Base-by-base conservation (phyloP, 2,797 vertebrate species). In the Enteromius anoplus region DNA sequence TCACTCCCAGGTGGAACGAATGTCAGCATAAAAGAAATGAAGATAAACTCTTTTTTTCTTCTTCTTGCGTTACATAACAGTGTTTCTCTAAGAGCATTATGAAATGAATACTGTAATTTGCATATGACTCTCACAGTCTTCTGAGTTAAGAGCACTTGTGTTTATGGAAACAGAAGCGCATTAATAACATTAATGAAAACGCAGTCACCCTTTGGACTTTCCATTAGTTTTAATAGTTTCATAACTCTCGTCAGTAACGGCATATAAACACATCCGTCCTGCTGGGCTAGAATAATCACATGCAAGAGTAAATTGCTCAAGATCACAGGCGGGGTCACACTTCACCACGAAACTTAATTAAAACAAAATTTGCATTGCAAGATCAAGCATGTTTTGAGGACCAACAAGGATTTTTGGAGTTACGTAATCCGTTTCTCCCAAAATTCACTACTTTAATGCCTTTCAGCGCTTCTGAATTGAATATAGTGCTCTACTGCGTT, bases 71-170 rank as follows among this genome's bases (percentile, higher is more conserved):
- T 81, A 51, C 10, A 65, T 66, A 75, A 66, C 17, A 2, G 40
- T 42, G 47, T 80, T 79, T 80, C 47, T 75, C 7, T 29, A 40
- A 47, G 40, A 69, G 45, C 34, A 68, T 82, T 82, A 65, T 45
- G 62, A 82, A 82, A 75, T 55, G 62, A 55, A 82, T 68, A 69
- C n/a, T 82, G 32, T 37, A 77, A 76, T 77, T 69, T 77, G 65
- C 49, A 83, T 75, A 62, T 29, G 17, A 75, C 62, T 66, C 71
- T 32, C 45, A 37, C 47, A 45, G 51, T 66, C 47, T 62, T 78
- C 32, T 4, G 7, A 77, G 65, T 70, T 34, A 47, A 70, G 64
- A 51, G 47, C 72, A 26, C 64, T 69, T 69, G 37, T 45, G 47
- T 51, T 51, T 17, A 75, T 65, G 47, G 2, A n/a, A 34, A 58